Evolutionary conservation across 2,888 invertebrate genomes (phyloP).

Genomic region (Drosophila atripex): DNA sequence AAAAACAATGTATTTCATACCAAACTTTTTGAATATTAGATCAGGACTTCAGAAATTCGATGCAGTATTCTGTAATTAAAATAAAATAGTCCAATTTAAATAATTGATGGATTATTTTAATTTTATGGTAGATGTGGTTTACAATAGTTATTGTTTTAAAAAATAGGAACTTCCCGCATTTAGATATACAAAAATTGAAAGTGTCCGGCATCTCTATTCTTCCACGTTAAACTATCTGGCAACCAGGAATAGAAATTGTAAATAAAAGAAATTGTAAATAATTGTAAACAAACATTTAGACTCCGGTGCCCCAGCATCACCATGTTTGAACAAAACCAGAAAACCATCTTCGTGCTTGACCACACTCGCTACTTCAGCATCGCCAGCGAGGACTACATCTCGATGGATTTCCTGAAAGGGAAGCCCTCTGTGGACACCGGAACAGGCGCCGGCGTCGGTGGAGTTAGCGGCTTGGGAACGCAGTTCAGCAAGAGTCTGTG

Average conservation of each 20-base stretch:
- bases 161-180: too few species aligned
- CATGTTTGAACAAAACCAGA: constrained; percentile 89
- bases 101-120: too few species aligned
- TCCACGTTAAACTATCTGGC: neutral
- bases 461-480: constrained; percentile 31
- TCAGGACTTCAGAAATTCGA: too few species aligned
- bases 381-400: constrained; percentile 83
- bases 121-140: too few species aligned
- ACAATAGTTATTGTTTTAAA: too few species aligned
- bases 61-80: too few species aligned
- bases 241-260: neutral
- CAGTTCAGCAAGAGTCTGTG: constrained; percentile 96
- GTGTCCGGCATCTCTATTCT: neutral
- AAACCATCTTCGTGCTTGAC: constrained; percentile 97
- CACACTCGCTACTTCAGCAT: constrained; percentile 96
- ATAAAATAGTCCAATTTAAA: too few species aligned
- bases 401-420: constrained; percentile 83
- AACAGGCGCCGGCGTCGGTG: constrained; percentile 5
- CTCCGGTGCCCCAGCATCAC: neutral
- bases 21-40: too few species aligned
- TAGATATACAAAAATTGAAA: too few species aligned
- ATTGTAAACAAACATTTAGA: constrained; percentile 1
- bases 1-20: too few species aligned
- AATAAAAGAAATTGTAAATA: neutral
- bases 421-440: constrained; percentile 83